Percentiles rank a stretch among this genome's conserved stretches.
These are phyloP conservation scores for Dione juno DNA, from an alignment of 2,888 invertebrate genomes.

Conservation along the genomic window DNA sequence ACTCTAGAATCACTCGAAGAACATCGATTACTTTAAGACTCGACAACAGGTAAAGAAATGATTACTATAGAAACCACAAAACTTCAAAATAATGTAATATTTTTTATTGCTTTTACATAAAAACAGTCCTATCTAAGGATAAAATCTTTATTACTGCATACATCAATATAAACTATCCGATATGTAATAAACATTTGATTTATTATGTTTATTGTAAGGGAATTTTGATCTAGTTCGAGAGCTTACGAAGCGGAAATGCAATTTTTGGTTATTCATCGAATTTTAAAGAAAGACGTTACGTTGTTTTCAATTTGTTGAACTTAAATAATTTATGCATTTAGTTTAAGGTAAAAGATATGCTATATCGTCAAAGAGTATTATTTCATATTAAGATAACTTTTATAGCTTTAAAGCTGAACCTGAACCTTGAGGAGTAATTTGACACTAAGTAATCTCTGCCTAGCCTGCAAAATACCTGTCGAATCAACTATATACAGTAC, in stretches of 20 bases:
- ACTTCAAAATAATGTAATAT: neutral
- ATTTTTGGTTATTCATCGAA: neutral
- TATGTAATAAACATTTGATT: slow-evolving; percentile 16
- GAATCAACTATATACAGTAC: no score
- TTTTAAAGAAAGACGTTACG: neutral
- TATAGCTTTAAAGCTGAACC: no score
- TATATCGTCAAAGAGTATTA: no score
- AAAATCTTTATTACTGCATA: slow-evolving; percentile 23
- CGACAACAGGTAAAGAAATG: neutral
- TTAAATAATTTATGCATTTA: neutral
- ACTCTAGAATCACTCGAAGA: no score
- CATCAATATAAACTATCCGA: slow-evolving; percentile 18
- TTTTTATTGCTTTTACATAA: neutral
- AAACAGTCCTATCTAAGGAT: neutral
- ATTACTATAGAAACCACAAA: neutral
- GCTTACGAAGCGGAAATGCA: neutral
- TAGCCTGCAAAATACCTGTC: no score
- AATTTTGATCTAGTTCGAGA: slow-evolving; percentile 5
- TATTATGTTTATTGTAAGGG: slow-evolving; percentile 2
- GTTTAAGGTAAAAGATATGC: no score
- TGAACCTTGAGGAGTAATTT: no score
- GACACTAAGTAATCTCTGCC: no score
- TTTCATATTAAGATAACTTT: no score
- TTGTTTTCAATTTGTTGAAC: neutral
- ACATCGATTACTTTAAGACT: no score